Base-by-base conservation (phyloP, 2,888 invertebrate species). In the Zygaena filipendulae region DNA sequence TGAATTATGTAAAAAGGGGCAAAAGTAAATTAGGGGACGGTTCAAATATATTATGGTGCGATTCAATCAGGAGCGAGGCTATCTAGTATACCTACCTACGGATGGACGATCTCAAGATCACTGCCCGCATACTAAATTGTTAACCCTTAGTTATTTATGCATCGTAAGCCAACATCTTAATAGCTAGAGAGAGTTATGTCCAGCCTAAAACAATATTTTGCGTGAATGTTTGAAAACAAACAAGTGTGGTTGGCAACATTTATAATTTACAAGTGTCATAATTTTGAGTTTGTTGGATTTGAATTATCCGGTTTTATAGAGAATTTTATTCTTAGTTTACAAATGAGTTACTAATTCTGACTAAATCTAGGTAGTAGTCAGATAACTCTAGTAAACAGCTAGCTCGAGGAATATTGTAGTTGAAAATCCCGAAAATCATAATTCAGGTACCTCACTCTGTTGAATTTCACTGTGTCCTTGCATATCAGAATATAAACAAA, bases 131-230 rank as follows among this genome's bases (percentile, higher is more conserved):
- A 74, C 74, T 72, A 74, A 77, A 74, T 74, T 66, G 69, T 66
- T 60, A 68, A 57, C 61, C 71, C 66, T 61, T 59, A 66, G 61
- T 74, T 74, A 77, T 72, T 79, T 75, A 77, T 79, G 75, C 74
- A 72, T 66, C 69, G 55, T 61, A 66, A 63, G 58, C 63, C 56
- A 72, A 72, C 75, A 72, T 75, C 77, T 77, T 74, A 77, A 74
- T 77, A 66, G 74, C 62, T 41, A 52, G 47, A 45, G 49, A 47
- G 70, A 75, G 63, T 72, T 69, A 74, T 63, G 71, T 71, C 67
- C 69, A 70, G 56, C 77, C 75, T 75, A 71, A 77, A 74, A 77
- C 71, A 74, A 75, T 77, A 75, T 75, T 77, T 74, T 70, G 72
- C 60, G 64, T 68, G 68, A 75, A 72, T 69, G 64, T 70, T 74